phyloP scores from a whole-genome alignment of 1,140 invertebrate genomes.

The Hypsibius dujardini region DNA sequence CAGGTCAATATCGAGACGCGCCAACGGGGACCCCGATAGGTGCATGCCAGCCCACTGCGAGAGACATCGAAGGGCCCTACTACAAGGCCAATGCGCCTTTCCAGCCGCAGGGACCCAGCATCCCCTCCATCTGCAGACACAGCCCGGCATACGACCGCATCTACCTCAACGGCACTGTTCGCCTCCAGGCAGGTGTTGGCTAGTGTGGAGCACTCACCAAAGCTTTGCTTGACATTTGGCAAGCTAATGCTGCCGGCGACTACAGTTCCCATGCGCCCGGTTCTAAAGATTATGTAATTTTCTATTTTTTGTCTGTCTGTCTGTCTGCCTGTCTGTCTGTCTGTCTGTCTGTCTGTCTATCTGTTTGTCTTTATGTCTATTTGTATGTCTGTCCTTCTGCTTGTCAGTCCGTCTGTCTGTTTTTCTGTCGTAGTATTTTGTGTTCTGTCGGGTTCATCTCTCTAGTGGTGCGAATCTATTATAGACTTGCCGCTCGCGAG shows the following conservation, averaged over 20 bases:
- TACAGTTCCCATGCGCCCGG: not conserved
- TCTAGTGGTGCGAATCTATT: not conserved
- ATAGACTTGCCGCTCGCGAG: not conserved
- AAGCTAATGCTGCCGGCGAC: not conserved
- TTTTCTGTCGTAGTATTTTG: too few relatives aligned
- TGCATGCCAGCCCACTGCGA: not conserved
- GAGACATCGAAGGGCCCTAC: not conserved
- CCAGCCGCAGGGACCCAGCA: not conserved
- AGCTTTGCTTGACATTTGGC: not conserved
- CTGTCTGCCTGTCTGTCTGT: too few relatives aligned
- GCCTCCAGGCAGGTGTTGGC: not conserved
- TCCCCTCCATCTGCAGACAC: not conserved
- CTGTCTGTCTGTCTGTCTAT: too few relatives aligned
- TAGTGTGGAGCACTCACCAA: not conserved
- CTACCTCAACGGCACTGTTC: not conserved
- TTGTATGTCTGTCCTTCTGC: too few relatives aligned
- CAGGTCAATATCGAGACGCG: too few relatives aligned
- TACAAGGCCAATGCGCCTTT: slow-evolving; percentile 1
- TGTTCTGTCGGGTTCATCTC: too few relatives aligned
- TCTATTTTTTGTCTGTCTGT: too few relatives aligned
- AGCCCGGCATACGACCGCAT: not conserved
- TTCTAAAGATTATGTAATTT: not conserved
- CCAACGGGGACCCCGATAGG: too few relatives aligned
- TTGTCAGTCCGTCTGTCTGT: too few relatives aligned
- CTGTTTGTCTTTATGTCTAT: too few relatives aligned